Percentiles rank a stretch among this genome's conserved stretches.
Conservation (phyloP, 2,113 vertebrate species). For the Apodemus sylvaticus region DNA sequence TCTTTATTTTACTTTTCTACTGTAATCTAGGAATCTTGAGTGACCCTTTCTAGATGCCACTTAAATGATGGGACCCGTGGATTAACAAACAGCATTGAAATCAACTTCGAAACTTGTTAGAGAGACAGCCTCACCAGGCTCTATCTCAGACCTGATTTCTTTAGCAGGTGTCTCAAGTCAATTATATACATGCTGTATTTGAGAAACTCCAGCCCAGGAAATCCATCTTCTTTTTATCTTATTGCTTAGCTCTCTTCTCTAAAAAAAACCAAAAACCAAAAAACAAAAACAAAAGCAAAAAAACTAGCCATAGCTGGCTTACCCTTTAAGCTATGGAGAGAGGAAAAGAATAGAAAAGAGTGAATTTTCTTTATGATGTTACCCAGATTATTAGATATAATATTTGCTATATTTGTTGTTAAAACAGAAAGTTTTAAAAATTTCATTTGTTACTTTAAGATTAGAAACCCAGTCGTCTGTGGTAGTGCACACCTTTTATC, state of each 20-base stretch:
- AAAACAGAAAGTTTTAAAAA: neutral
- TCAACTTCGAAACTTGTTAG: neutral
- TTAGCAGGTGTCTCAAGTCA: neutral
- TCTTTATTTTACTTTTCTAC: neutral
- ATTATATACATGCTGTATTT: neutral
- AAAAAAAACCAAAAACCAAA: too few species aligned
- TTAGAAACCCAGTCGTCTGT: neutral
- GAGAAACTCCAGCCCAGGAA: neutral
- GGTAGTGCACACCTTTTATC: neutral
- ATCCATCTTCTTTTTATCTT: neutral
- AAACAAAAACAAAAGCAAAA: too few species aligned
- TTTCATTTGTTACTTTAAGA: neutral
- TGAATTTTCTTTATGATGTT: neutral
- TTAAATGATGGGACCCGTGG: neutral
- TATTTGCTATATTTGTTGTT: neutral
- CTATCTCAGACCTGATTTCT: neutral
- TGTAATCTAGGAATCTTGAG: neutral
- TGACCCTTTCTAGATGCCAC: neutral
- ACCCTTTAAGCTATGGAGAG: neutral
- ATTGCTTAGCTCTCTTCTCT: neutral
- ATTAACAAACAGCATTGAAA: neutral
- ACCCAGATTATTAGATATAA: neutral
- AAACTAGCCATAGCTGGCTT: neutral
- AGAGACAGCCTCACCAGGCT: neutral
- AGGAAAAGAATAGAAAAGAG: slow-evolving; percentile 3